Evolutionary conservation across 2,888 invertebrate species (phyloP), one percentile per base, ranked within the genome.

Genomic region (Brachycybe producta): DNA sequence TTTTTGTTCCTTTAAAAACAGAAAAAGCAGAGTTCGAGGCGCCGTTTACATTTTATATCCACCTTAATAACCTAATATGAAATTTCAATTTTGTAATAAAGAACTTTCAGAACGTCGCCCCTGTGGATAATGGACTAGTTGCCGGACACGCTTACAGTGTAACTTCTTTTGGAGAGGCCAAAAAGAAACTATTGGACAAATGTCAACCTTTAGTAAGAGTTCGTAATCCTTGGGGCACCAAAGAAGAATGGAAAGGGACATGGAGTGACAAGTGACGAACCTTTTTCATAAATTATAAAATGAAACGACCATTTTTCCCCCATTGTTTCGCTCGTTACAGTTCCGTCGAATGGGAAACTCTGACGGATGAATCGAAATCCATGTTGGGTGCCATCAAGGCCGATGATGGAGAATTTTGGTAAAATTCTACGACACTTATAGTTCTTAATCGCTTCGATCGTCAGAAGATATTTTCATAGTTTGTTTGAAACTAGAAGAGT

Each of bases 81-180:
- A n/a, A n/a, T n/a, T n/a, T n/a, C n/a, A n/a, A n/a, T n/a, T n/a
- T n/a, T n/a, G n/a, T n/a, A n/a, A n/a, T n/a, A n/a, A n/a, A n/a
- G n/a, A n/a, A n/a, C n/a, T n/a, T n/a, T n/a, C n/a, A n/a, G n/a
- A n/a, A n/a, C n/a, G n/a, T n/a, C n/a, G n/a, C n/a, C n/a, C n/a
- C n/a, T n/a, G n/a, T n/a, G n/a, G n/a, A n/a, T n/a, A n/a, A 81
- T 61, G 92, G 92, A 0, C 72, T 94, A 4, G 83, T 94, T 55
- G 76, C 84, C 38, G 92, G 92, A 0, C 94, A 94, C 70, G 92
- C 92, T 13, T 94, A 94, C 73, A 88, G 87, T 54, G 78, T 94
- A 54, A 94, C 92, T 0, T 76, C 79, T 56, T 82, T 91, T n/a
- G 13, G 79, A 82, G 60, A 77, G 84, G 64, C 70, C 72, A 58